Base-by-base conservation (phyloP, 2,797 vertebrate genomes). In the Momotus momota region DNA sequence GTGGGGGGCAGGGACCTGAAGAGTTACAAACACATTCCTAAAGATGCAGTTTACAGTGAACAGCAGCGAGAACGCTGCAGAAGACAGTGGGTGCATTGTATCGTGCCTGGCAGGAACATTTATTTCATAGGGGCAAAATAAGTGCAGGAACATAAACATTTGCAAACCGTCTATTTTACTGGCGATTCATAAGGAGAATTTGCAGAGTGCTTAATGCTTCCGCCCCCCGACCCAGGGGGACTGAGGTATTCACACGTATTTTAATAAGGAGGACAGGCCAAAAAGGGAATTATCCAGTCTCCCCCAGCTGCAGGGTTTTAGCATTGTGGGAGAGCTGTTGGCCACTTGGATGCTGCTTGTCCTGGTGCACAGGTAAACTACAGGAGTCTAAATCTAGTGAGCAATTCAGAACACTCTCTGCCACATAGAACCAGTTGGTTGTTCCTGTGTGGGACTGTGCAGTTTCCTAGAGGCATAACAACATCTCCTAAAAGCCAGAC, bases 111-210 rank as follows among this genome's bases (percentile, higher is more conserved):
- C 80, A 94, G 65, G 57, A 74, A 54, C 51, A 49, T 70, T 83
- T 75, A 40, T 90, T 92, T 89, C 61, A 17, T 17, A n/a, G 51
- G 43, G 48, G 55, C 45, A 91, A 93, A 86, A 57, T 81, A 91
- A 70, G 49, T 46, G 49, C 62, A 88, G 52, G 75, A 88, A 80
- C 73, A 43, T 60, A 91, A 94, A 90, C 52, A 70, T 94, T 90
- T 90, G 87, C 60, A 75, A 91, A 40, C 60, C 33, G 7, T 69
- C 73, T 93, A 72, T 73, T 92, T 94, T 94, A 84, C 70, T 77
- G 80, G 82, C 73, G 60, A 64, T 60, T 95, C 86, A 46, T 77
- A 73, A 75, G 58, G 66, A 86, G 84, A 95, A 46, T 46, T 81
- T 81, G 77, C 66, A 75, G 80, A 75, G 69, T 48, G 72, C 86